Base-by-base conservation (phyloP, 2,888 invertebrate species). In the Hypolimnas misippus region DNA sequence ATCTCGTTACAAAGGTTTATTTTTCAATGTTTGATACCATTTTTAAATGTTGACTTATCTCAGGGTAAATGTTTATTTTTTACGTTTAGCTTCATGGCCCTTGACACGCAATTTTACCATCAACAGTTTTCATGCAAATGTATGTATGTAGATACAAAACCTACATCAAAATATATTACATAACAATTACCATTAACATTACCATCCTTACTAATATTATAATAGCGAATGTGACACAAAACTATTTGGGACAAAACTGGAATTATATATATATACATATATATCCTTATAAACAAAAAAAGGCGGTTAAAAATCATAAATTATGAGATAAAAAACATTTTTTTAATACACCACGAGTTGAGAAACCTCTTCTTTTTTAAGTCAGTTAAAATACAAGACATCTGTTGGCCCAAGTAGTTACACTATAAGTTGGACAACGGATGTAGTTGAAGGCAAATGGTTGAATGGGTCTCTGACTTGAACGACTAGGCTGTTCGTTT, bases 51-150 rank as follows among this genome's bases (percentile, higher is more conserved):
- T 3, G 3, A 10, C 10, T 42, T 10, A 8, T 42, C 8, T 17
- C 6, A 10, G 17, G 42, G 8, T 19, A 10, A 52, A 52, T 42
- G 31, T 42, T 42, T 14, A 42, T 42, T 35, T 57, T 50, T 40
- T 17, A 29, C 38, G 50, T 50, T 40, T 50, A 21, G 14, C 31
- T 50, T 35, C 7, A 17, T 14, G 14, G 14, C 25, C 38, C 29
- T 57, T 51, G 8, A 42, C 51, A 58, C 51, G 58, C 51, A 21
- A 51, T 58, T 58, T 58, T n/a, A 14, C 40, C 31, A 58, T 51
- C 31, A 52, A 29, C 42, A 19, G 14, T 38, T 14, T 12, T 17
- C 25, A 57, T 57, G 40, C 10, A 51, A 51, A 29, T 50, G 38
- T 14, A 29, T n/a, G n/a, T 7, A 16, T 10, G 0, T 29, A 29